Percentiles rank a stretch among this genome's conserved stretches.
phyloP scores from a whole-genome alignment of 2,888 invertebrate species.

The Lasioglossum malachurum region DNA sequence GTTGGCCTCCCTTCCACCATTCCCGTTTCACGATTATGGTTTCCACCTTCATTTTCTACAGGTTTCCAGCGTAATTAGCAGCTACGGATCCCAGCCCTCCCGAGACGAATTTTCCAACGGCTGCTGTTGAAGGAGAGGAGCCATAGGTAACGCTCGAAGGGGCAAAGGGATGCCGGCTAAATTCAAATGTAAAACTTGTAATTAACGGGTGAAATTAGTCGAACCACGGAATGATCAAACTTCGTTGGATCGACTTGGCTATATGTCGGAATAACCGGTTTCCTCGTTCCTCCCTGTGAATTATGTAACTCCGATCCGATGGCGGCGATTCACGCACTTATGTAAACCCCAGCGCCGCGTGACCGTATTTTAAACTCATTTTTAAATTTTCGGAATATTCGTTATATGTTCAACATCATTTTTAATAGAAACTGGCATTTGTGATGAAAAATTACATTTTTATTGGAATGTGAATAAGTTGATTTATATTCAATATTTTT shows the following conservation, averaged over 20 bases:
- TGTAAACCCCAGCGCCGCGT: not conserved
- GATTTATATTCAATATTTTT: too few species aligned
- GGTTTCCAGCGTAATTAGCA: conserved; percentile 54
- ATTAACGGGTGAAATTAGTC: conserved; percentile 65
- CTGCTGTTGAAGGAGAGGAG: conserved; percentile 41
- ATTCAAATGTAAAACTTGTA: conserved; percentile 70
- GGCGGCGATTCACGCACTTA: conserved; percentile 1
- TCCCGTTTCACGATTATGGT: conserved; percentile 30
- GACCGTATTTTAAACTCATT: not conserved
- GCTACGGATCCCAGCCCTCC: conserved; percentile 39
- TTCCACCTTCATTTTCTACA: conserved; percentile 35
- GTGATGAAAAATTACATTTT: too few species aligned
- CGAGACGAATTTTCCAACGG: conserved; percentile 47
- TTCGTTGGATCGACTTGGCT: conserved; percentile 50
- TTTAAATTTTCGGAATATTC: not conserved
- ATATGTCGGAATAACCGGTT: conserved; percentile 24
- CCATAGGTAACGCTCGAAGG: conserved; percentile 46
- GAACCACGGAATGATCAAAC: conserved; percentile 63
- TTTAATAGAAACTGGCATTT: not conserved
- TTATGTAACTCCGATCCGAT: conserved; percentile 28
- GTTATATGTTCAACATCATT: not conserved
- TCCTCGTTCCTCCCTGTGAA: conserved; percentile 28
- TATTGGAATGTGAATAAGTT: too few species aligned
- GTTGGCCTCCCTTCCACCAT: not conserved
- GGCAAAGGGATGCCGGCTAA: conserved; percentile 57